Evolutionary conservation across 2,797 vertebrate genomes (phyloP).

Genomic region (Carduelis carduelis): DNA sequence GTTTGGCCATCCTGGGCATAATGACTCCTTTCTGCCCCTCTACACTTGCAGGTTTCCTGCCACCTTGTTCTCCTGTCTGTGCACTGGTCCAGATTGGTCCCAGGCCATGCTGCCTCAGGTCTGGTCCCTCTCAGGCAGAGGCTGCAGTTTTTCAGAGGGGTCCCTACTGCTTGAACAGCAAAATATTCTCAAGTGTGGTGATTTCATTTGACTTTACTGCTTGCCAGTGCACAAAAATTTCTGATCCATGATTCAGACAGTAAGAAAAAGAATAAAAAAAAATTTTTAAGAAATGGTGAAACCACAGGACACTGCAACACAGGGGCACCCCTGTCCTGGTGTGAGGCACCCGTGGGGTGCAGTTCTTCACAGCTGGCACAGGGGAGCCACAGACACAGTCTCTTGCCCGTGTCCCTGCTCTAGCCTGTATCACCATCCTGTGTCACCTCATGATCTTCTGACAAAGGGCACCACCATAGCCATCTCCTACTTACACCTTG

Average conservation of each 20-base stretch:
- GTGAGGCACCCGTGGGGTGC: neutral
- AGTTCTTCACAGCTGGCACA: neutral
- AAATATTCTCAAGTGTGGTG: neutral
- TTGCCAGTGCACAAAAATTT: neutral
- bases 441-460: neutral
- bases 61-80: neutral
- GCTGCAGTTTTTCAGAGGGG: neutral
- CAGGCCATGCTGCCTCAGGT: neutral
- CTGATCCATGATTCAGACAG: neutral
- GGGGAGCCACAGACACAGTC: neutral
- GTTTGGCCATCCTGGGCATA: neutral
- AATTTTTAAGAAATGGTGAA: neutral
- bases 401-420: neutral
- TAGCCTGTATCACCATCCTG: neutral
- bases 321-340: neutral
- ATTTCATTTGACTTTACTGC: neutral
- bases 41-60: neutral
- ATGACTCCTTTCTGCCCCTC: neutral
- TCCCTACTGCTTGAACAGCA: accelerated
- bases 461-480: neutral
- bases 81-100: neutral
- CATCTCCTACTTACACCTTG: neutral
- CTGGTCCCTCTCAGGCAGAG: neutral
- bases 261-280: neutral
- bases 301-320: neutral